A percentile compares a stretch with the other conserved stretches of the same genome.
Conservation (phyloP, 2,113 vertebrate species). For the Bos indicus region DNA sequence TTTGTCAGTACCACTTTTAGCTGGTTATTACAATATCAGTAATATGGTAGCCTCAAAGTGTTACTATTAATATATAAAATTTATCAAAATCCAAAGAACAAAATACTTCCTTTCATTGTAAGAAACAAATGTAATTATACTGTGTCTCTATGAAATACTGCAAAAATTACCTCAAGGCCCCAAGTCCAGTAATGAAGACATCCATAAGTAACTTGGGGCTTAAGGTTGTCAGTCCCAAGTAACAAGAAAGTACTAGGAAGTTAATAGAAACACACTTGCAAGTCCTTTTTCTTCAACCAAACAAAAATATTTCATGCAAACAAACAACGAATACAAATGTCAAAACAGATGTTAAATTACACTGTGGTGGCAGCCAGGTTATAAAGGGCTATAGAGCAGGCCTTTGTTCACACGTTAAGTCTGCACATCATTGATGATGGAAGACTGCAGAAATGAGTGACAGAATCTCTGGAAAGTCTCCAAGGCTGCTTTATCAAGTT, state of each 20-base stretch:
- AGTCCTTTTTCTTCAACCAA: background rate
- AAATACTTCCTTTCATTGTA: background rate
- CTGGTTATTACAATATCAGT: background rate
- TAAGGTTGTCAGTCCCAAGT: background rate
- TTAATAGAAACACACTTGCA: background rate
- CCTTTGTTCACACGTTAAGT: background rate
- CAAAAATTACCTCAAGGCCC: background rate
- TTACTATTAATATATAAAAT: background rate
- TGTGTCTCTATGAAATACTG: background rate
- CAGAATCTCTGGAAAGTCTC: background rate
- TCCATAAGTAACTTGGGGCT: background rate
- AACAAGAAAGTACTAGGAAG: background rate
- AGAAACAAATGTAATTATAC: background rate
- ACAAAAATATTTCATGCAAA: conserved; percentile 35
- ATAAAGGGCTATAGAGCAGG: background rate
- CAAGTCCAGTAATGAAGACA: background rate
- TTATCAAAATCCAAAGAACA: conserved; percentile 11
- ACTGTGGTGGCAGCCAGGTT: background rate
- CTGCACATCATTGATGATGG: background rate
- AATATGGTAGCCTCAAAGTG: background rate
- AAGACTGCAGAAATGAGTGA: background rate
- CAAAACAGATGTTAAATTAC: background rate
- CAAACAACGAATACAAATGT: background rate
- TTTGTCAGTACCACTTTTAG: background rate
- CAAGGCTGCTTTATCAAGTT: background rate